A percentile compares a stretch with the other conserved stretches of the same genome.
Conservation (phyloP, 2,888 invertebrate species). For the Mantis religiosa region DNA sequence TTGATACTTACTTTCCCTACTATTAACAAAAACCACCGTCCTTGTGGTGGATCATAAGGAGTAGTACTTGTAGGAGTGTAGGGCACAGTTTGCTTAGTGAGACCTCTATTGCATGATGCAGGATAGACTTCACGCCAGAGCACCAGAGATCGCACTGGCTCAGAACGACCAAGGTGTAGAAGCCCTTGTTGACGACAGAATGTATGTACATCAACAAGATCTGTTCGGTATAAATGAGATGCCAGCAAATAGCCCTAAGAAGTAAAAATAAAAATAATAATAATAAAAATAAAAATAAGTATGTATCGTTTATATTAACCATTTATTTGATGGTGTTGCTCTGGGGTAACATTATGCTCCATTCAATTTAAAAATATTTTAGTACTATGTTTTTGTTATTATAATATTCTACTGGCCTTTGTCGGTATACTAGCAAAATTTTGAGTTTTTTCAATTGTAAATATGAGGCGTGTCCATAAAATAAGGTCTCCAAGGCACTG, state of each 20-base stretch:
- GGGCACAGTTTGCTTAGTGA: conserved; percentile 22
- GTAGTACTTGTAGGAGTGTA: conserved; percentile 29
- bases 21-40: conserved; percentile 68
- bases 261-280: background rate
- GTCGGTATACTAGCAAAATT: no score
- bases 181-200: conserved; percentile 73
- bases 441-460: no score
- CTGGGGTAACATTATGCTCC: no score
- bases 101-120: conserved; percentile 42
- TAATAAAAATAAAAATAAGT: no score
- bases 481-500: no score
- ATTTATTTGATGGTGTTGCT: no score
- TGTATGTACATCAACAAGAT: conserved; percentile 69
- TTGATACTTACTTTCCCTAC: conserved; percentile 58
- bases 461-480: no score
- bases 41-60: conserved; percentile 52
- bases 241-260: conserved; percentile 68
- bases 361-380: no score
- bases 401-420: no score
- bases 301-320: no score
- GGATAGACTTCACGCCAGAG: conserved; percentile 75
- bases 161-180: conserved; percentile 61
- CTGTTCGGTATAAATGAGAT: conserved; percentile 70
- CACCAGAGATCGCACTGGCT: conserved; percentile 65
- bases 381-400: no score